Conservation (phyloP, 2,797 vertebrate genomes). For the Spinus olivaceus region DNA sequence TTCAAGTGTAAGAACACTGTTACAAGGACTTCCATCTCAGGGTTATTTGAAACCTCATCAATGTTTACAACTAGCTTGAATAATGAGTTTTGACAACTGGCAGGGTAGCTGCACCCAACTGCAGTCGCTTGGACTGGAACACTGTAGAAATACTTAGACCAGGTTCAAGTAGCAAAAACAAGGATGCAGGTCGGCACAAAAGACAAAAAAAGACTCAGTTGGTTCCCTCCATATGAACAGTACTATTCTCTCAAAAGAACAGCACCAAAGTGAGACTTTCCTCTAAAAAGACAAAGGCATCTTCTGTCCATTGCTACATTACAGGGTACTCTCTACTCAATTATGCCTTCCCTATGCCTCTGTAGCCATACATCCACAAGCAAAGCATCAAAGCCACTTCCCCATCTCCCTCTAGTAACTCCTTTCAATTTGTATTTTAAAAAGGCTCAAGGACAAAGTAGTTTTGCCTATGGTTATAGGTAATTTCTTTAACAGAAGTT, state of each 20-base stretch:
- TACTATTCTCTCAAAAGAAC: background rate
- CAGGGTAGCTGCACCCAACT: background rate
- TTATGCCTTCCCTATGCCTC: background rate
- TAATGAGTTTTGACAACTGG: background rate
- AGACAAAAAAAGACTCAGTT: background rate
- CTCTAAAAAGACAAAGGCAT: background rate
- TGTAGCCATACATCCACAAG: background rate
- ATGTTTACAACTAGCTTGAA: background rate
- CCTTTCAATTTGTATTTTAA: background rate
- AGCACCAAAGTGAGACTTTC: background rate
- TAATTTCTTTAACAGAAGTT: background rate
- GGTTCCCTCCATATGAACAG: background rate
- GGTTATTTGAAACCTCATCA: background rate
- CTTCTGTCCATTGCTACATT: background rate
- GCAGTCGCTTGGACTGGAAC: background rate
- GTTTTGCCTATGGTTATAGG: background rate
- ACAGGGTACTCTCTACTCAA: fast-evolving
- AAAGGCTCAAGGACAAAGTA: background rate
- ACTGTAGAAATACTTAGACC: background rate
- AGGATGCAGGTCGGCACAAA: background rate
- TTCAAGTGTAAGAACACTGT: background rate
- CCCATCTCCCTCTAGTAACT: background rate
- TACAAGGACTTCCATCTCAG: background rate
- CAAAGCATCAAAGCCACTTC: background rate
- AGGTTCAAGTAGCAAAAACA: background rate